phyloP scores from a whole-genome alignment of 2,888 invertebrate genomes.

The Dryobota labecula region DNA sequence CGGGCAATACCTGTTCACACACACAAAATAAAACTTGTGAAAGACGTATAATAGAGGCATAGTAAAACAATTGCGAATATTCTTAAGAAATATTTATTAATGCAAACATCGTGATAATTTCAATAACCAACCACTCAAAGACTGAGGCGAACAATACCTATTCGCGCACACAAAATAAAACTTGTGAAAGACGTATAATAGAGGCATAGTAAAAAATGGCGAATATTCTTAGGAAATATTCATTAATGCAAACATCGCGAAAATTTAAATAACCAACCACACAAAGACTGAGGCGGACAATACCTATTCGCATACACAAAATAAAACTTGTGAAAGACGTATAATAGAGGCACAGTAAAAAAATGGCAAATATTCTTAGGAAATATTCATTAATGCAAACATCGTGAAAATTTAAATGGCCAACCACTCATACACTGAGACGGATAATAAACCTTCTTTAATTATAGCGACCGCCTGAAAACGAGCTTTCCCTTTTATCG shows the following conservation, averaged over 20 bases:
- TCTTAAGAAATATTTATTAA: conserved; percentile 65
- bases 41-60: not conserved
- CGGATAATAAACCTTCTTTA: conserved; percentile 84
- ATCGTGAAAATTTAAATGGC: conserved; percentile 68
- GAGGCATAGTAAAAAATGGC: not conserved
- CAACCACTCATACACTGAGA: conserved; percentile 75
- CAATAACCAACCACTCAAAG: conserved; percentile 73
- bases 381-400: conserved; percentile 66
- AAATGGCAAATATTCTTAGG: conserved; percentile 26
- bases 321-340: not conserved
- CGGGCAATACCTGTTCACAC: conserved; percentile 73
- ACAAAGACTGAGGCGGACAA: conserved; percentile 78
- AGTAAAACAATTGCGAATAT: not conserved
- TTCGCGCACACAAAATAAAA: not conserved
- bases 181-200: not conserved
- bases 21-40: not conserved
- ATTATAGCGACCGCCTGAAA: conserved; percentile 78
- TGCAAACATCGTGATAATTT: conserved; percentile 66
- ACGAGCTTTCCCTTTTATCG: conserved; percentile 86
- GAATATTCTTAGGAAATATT: conserved; percentile 59
- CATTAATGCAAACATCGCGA: conserved; percentile 63
- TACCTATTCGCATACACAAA: conserved; percentile 54
- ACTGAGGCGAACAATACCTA: conserved; percentile 78
- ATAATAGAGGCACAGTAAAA: not conserved
- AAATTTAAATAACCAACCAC: conserved; percentile 70